phyloP scores from a whole-genome alignment of 2,797 vertebrate genomes.

The Zonotrichia albicollis region DNA sequence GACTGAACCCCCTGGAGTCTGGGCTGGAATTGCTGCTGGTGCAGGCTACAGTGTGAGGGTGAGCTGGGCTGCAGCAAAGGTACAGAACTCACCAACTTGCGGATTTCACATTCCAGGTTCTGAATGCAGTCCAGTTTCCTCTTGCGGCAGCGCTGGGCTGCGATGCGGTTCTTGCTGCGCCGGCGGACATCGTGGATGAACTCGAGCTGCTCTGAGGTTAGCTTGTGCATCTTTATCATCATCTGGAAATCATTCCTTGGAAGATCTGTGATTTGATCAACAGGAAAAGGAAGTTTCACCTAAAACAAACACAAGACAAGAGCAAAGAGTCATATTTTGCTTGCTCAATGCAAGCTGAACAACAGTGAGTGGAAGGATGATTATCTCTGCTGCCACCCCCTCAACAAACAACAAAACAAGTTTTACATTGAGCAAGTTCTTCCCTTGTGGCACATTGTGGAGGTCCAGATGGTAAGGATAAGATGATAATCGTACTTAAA shows the following conservation, averaged over 20 bases:
- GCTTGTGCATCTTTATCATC: constrained; percentile 99
- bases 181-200: constrained; percentile 96
- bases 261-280: constrained; percentile 99
- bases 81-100: constrained; percentile 87
- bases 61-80: accelerated
- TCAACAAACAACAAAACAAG: not conserved
- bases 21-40: not conserved
- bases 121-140: constrained; percentile 98
- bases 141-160: constrained; percentile 96
- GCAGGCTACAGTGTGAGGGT: accelerated
- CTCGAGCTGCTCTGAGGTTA: constrained; percentile 98
- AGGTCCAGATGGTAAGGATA: not conserved
- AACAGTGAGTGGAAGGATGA: not conserved
- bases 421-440: not conserved
- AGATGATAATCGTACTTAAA: not conserved
- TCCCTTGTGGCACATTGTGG: not conserved
- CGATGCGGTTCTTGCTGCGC: constrained; percentile 96
- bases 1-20: not conserved
- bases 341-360: not conserved
- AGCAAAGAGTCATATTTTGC: constrained; percentile 20
- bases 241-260: constrained; percentile 99
- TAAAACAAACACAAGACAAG: constrained; percentile 69
- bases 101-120: constrained; percentile 98
- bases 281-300: constrained; percentile 98
- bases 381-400: not conserved